Evolutionary conservation across 35 echinoderm and acorn worm species (phyloP).

Genomic region (Lytechinus pictus): DNA sequence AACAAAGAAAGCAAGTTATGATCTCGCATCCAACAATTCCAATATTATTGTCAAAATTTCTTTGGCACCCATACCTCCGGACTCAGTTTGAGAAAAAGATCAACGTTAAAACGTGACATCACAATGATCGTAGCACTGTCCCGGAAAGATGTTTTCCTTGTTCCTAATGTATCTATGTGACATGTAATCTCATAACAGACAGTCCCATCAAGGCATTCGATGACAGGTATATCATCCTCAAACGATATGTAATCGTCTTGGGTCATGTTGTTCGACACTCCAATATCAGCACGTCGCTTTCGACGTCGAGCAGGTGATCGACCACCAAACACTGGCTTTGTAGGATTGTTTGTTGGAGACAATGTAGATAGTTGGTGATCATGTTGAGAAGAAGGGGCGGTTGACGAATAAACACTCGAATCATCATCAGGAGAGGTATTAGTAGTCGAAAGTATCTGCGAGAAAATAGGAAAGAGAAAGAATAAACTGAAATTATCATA

Average conservation of each 20-base stretch:
- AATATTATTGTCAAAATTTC: no score
- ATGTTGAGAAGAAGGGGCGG: not conserved
- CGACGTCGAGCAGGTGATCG: slow-evolving; percentile 26
- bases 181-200: not conserved
- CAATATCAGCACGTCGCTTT: not conserved
- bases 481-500: no score
- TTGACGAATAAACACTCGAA: not conserved
- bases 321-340: not conserved
- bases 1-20: no score
- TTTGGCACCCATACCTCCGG: not conserved
- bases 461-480: not conserved
- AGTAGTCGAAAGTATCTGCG: not conserved
- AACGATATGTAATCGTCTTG: not conserved
- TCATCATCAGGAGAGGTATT: not conserved
- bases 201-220: not conserved
- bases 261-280: not conserved
- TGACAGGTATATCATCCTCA: not conserved
- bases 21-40: no score
- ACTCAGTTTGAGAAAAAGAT: not conserved
- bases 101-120: not conserved
- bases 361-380: not conserved
- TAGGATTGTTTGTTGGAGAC: not conserved
- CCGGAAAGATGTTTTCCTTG: not conserved
- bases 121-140: not conserved
- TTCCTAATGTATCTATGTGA: not conserved